Conservation (phyloP, 1,140 invertebrate species). For the Bombus superbus region DNA sequence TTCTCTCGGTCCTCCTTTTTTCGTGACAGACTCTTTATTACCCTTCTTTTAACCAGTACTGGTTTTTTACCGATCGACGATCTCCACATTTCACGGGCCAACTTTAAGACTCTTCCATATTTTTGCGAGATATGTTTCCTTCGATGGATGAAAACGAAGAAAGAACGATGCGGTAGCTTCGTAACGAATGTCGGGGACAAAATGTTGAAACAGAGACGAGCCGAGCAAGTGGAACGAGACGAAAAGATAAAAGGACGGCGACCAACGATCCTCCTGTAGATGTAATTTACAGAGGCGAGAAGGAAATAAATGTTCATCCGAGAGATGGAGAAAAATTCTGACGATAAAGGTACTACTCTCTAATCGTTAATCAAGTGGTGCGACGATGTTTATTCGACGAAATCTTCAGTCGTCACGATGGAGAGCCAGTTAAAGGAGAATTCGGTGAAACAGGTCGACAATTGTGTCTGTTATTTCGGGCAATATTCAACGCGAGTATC, state of each 20-base stretch:
- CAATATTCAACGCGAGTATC: not conserved
- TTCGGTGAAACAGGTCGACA: not conserved
- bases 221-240: not conserved
- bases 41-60: not conserved
- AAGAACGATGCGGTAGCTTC: not conserved
- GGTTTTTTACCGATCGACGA: not conserved
- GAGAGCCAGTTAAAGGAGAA: not conserved
- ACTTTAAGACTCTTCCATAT: not conserved
- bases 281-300: not conserved
- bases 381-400: not conserved
- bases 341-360: not conserved
- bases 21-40: not conserved
- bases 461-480: not conserved
- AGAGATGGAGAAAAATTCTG: not conserved
- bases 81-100: not conserved
- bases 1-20: not conserved
- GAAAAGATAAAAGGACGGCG: slow-evolving; percentile 4
- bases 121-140: not conserved
- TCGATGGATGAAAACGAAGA: not conserved
- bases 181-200: not conserved
- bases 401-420: not conserved
- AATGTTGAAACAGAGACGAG: slow-evolving; percentile 1
- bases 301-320: not conserved
- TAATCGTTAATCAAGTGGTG: not conserved
- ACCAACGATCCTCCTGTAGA: slow-evolving; percentile 1